Evolutionary conservation across 2,888 invertebrate genomes (phyloP).

Genomic region (Lymantria dispar): DNA sequence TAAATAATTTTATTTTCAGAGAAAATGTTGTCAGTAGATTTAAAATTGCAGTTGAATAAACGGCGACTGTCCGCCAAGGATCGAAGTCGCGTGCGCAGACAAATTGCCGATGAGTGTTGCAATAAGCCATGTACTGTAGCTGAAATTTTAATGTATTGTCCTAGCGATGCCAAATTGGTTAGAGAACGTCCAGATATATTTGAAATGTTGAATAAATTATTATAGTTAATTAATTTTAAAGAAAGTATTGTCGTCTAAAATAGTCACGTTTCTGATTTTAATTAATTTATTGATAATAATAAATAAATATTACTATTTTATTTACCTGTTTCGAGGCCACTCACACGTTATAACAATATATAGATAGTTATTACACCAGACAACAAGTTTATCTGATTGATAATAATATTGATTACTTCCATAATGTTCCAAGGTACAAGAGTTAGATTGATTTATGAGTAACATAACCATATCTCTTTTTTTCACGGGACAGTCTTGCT

Average conservation of each 20-base stretch:
- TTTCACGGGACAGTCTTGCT: no score
- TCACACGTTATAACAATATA: no score
- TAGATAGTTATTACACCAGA: no score
- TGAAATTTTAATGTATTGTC: slow-evolving; percentile 64
- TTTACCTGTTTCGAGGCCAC: background rate
- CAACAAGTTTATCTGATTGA: no score
- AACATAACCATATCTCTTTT: no score
- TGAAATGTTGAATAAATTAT: slow-evolving; percentile 25
- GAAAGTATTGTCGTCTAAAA: background rate
- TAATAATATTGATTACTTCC: no score
- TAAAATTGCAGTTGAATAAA: slow-evolving; percentile 43
- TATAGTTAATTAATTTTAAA: background rate
- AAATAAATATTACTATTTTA: background rate
- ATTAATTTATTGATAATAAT: background rate
- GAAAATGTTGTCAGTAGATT: slow-evolving; percentile 54
- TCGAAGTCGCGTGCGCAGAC: slow-evolving; percentile 54
- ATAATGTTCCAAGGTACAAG: no score
- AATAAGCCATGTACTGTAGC: slow-evolving; percentile 58
- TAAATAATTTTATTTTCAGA: slow-evolving; percentile 42
- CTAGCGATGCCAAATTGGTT: slow-evolving; percentile 53
- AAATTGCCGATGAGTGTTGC: slow-evolving; percentile 67
- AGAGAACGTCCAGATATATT: slow-evolving; percentile 62
- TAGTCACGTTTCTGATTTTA: background rate
- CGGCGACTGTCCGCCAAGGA: slow-evolving; percentile 35
- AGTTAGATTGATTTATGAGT: no score